Conservation (phyloP, 2,797 vertebrate genomes). For the Lepus townsendii region DNA sequence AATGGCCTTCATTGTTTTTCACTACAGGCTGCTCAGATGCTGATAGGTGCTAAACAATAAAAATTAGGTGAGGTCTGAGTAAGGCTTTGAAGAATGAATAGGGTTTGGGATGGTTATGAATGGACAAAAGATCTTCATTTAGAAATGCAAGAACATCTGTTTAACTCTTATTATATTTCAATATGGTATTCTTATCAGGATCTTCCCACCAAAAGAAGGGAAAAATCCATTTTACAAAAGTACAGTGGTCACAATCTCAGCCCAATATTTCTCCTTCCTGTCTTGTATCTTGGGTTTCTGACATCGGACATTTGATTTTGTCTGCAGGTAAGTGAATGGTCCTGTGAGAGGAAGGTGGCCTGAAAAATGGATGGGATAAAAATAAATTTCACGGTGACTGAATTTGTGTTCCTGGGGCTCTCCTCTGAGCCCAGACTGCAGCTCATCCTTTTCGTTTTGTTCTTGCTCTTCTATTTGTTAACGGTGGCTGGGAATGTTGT, state of each 20-base stretch:
- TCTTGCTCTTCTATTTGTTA: slow-evolving; percentile 81
- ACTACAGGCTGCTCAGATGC: background rate
- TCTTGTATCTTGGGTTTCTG: background rate
- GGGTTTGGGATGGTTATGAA: background rate
- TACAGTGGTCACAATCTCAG: background rate
- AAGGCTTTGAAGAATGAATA: background rate
- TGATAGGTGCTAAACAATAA: background rate
- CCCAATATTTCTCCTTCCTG: background rate
- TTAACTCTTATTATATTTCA: background rate
- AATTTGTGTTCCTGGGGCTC: slow-evolving; percentile 83
- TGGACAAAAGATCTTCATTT: background rate
- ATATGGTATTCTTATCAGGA: background rate
- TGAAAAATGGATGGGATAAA: slow-evolving; percentile 9
- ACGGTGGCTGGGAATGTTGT: slow-evolving; percentile 74
- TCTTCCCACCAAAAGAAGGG: background rate
- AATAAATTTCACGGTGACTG: slow-evolving; percentile 72
- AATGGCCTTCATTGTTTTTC: background rate
- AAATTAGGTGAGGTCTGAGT: background rate
- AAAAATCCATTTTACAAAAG: background rate
- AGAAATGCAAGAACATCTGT: background rate
- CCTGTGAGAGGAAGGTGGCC: background rate
- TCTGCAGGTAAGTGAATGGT: background rate
- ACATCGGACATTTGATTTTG: background rate
- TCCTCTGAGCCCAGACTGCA: slow-evolving; percentile 78
- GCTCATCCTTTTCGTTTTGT: slow-evolving; percentile 76